Conservation (phyloP, 2,888 invertebrate species). For the Synergus japonicus region DNA sequence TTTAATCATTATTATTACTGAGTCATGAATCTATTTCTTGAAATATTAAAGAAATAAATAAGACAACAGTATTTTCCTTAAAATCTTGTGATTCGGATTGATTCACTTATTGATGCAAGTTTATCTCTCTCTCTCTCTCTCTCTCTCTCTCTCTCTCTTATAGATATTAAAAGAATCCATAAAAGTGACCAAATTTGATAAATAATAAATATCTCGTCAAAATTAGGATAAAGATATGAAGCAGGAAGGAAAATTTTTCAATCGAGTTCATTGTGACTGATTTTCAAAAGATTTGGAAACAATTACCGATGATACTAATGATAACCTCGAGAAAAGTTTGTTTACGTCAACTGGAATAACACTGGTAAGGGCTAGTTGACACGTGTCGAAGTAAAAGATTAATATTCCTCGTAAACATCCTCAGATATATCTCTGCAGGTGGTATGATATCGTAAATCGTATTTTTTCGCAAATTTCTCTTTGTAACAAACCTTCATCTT, state of each 20-base stretch:
- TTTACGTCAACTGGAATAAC: slow-evolving; percentile 27
- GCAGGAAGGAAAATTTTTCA: neutral
- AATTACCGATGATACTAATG: slow-evolving; percentile 23
- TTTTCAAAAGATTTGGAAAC: neutral
- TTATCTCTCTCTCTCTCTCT: no score
- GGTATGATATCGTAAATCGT: neutral
- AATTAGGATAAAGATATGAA: slow-evolving; percentile 1
- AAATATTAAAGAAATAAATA: neutral
- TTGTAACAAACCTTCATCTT: neutral
- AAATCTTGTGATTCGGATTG: neutral
- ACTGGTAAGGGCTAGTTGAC: slow-evolving; percentile 19
- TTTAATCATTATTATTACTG: no score
- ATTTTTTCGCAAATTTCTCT: neutral
- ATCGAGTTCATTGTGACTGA: neutral
- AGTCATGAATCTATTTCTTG: no score
- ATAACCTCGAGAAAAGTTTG: slow-evolving; percentile 13
- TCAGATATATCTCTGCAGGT: neutral
- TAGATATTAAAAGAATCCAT: neutral
- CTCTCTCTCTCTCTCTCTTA: no score
- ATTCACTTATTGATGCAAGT: no score
- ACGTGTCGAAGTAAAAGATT: slow-evolving; percentile 14
- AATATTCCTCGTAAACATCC: slow-evolving; percentile 13
- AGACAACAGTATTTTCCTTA: neutral
- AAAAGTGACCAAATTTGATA: neutral
- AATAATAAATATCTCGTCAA: no score